Evolutionary conservation across 2,888 invertebrate species (phyloP).

Genomic region (Geotrupes spiniger): DNA sequence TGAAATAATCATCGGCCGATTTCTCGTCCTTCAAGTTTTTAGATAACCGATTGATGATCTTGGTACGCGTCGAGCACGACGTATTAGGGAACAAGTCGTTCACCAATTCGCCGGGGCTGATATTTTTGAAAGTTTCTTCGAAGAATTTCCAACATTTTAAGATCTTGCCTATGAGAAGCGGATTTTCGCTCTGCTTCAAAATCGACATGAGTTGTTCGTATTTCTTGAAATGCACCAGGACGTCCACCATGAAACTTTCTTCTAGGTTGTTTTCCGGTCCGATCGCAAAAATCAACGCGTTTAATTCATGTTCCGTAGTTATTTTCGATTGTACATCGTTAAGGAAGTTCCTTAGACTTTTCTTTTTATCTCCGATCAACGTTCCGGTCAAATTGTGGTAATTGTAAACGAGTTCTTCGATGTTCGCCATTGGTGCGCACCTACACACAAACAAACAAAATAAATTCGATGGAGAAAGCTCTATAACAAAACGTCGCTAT

Average conservation of each 20-base stretch:
- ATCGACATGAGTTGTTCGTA: slow-evolving; percentile 9
- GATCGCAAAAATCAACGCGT: background rate
- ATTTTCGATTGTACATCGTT: slow-evolving; percentile 1
- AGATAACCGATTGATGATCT: slow-evolving; percentile 13
- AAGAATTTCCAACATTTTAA: slow-evolving; percentile 10
- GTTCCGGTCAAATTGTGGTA: background rate
- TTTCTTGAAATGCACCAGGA: slow-evolving; percentile 14
- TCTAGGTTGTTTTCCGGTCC: slow-evolving; percentile 13
- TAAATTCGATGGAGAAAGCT: too few relatives aligned
- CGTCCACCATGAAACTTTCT: slow-evolving; percentile 17
- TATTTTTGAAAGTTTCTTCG: slow-evolving; percentile 4
- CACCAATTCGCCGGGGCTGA: slow-evolving; percentile 5
- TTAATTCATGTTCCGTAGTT: background rate
- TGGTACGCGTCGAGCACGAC: slow-evolving; percentile 14
- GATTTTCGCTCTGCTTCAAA: slow-evolving; percentile 13
- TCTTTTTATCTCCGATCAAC: background rate
- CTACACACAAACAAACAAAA: too few relatives aligned
- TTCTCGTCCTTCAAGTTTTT: slow-evolving; percentile 10
- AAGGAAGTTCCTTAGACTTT: background rate
- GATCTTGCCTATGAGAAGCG: slow-evolving; percentile 11
- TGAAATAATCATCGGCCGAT: slow-evolving; percentile 18
- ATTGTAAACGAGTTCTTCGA: background rate
- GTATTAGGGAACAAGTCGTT: slow-evolving; percentile 16
- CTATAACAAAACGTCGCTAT: too few relatives aligned
- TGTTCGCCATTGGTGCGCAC: background rate